Conservation (phyloP, 2,888 invertebrate species). For the Scotopteryx bipunctaria region DNA sequence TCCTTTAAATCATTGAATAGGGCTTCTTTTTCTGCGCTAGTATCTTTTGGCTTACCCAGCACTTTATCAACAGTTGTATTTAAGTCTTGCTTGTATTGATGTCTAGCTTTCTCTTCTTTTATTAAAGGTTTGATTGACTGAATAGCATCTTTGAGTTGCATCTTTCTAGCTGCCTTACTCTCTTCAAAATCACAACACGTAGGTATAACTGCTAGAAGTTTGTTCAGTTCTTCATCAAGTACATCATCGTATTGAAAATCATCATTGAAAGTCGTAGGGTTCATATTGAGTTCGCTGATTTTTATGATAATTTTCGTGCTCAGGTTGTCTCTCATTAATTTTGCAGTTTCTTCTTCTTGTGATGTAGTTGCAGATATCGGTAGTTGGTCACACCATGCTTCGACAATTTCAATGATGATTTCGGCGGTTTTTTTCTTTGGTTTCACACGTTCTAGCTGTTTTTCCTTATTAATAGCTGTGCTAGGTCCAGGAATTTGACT, state of each 20-base stretch:
- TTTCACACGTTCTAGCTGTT: conserved; percentile 28
- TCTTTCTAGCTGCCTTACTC: conserved; percentile 45
- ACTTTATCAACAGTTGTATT: conserved; percentile 46
- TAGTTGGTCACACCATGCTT: conserved; percentile 58
- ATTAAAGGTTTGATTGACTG: conserved; percentile 50
- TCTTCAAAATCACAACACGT: conserved; percentile 40
- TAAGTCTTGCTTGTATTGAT: conserved; percentile 55
- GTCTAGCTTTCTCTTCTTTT: conserved; percentile 48
- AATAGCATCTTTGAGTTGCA: conserved; percentile 48
- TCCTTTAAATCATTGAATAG: conserved; percentile 45
- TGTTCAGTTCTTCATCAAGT: conserved; percentile 55
- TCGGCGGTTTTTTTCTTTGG: conserved; percentile 51
- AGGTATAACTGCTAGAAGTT: conserved; percentile 45
- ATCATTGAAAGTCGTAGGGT: conserved; percentile 51
- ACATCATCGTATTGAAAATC: conserved; percentile 49
- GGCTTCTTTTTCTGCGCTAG: conserved; percentile 32
- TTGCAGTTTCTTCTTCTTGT: conserved; percentile 38
- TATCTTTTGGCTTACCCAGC: conserved; percentile 43
- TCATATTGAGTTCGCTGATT: conserved; percentile 57
- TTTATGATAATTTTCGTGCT: conserved; percentile 57
- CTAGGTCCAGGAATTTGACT: conserved; percentile 45
- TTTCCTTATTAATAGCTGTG: conserved; percentile 24
- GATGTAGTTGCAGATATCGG: conserved; percentile 43
- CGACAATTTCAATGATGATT: conserved; percentile 52
- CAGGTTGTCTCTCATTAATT: conserved; percentile 47